Evolutionary conservation across 2,113 vertebrate species (phyloP).

Genomic region (Bos taurus): DNA sequence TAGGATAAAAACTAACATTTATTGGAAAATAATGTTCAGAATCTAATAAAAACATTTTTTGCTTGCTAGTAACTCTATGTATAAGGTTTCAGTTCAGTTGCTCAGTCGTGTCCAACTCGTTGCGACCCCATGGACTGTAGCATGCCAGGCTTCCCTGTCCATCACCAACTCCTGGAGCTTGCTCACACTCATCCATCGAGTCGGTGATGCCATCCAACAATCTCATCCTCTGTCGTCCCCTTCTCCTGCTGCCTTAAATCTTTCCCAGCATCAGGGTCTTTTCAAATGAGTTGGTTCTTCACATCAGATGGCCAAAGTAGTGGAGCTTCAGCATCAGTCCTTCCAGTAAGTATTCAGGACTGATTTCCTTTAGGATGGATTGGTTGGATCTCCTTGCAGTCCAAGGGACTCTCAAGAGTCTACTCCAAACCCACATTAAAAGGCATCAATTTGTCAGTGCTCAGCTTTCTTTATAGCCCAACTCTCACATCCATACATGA

Average conservation of each 20-base stretch:
- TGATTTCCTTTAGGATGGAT: background rate
- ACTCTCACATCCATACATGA: background rate
- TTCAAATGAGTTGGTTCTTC: background rate
- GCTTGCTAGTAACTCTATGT: background rate
- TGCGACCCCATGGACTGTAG: background rate
- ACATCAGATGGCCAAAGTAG: background rate
- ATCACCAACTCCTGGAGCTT: background rate
- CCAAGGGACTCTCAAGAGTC: background rate
- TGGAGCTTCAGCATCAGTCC: background rate
- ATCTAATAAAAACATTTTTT: background rate
- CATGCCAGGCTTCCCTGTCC: background rate
- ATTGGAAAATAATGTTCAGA: background rate
- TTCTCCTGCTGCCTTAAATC: background rate
- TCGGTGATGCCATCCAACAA: background rate
- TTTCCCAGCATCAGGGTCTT: background rate
- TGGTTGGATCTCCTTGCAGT: background rate
- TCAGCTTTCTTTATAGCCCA: background rate
- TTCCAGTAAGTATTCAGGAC: background rate
- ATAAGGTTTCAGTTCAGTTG: background rate
- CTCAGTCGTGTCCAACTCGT: background rate
- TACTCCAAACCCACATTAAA: background rate
- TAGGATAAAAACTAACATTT: background rate
- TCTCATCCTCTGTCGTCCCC: background rate
- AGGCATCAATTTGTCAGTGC: background rate
- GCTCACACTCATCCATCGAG: background rate